Evolutionary conservation across 2,797 vertebrate species (phyloP).

Genomic region (Borostomias antarcticus): DNA sequence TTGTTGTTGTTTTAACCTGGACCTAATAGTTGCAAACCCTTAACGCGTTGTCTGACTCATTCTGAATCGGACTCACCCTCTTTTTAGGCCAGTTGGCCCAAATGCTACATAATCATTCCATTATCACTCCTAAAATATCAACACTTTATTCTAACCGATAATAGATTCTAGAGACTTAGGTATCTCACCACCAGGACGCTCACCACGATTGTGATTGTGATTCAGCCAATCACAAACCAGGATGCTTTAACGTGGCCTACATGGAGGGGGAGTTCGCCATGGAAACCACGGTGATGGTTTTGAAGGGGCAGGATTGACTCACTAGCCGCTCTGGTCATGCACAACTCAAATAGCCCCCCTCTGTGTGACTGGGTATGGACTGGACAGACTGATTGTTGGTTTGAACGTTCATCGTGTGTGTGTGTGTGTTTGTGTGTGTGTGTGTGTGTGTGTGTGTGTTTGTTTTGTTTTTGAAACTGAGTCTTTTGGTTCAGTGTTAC

Average conservation of each 20-base stretch:
- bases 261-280: conserved; percentile 40
- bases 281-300: conserved; percentile 47
- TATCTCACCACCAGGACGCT: not conserved
- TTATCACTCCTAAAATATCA: conserved; percentile 43
- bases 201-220: conserved; percentile 26
- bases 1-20: conserved; percentile 21
- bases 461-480: not conserved
- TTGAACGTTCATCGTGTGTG: no score
- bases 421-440: conserved; percentile 15
- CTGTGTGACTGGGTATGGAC: conserved; percentile 34
- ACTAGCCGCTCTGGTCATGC: conserved; percentile 22
- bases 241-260: conserved; percentile 38
- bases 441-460: conserved; percentile 15
- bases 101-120: conserved; percentile 40
- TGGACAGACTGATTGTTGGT: not conserved
- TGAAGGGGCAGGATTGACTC: conserved; percentile 6
- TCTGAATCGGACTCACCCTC: conserved; percentile 8
- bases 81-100: conserved; percentile 1
- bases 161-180: no score
- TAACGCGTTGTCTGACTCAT: conserved; percentile 18
- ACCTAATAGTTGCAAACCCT: conserved; percentile 54
- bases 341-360: conserved; percentile 51
- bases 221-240: conserved; percentile 48
- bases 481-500: conserved; percentile 12
- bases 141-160: conserved; percentile 51